Evolutionary conservation across 1,140 invertebrate species (phyloP), one percentile per base, ranked within the genome.

Genomic region (Brachionus angularis): DNA sequence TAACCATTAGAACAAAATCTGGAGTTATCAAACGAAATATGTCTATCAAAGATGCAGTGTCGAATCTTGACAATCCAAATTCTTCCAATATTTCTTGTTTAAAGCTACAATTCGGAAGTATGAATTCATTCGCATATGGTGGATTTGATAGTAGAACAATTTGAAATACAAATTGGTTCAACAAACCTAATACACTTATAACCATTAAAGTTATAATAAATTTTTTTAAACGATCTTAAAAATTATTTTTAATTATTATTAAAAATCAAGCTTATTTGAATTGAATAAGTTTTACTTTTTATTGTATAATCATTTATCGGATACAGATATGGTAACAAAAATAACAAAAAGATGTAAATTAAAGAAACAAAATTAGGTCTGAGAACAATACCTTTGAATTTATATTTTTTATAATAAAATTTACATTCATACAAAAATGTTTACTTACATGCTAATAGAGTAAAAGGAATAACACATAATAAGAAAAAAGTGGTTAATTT

Each of bases 241-340:
- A 27, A n/a, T 23, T 4, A 21, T 18, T 12, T 46, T 42, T 16
- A 42, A 42, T 10, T 16, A 10, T 42, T 42, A 42, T n/a, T n/a
- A n/a, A 42, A 16, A 42, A 16, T 42, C 16, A 10, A 42, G 39
- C 16, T 16, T 10, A 42, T 10, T 10, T 10, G 39, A 42, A 42
- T 42, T 42, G 39, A 16, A 10, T 42, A 16, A 10, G 39, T 10
- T 10, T 42, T 42, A 42, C 39, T 42, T 42, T 10, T 10, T 16
- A 42, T 16, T 10, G 39, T 42, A 16, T 16, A 16, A 10, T 67
- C 47, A 29, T 50, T 67, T 34, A 67, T 47, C 25, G 62, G 62
- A 34, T 67, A 67, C n/a, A 67, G 47, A 67, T 47, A 67, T 23
- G 62, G 62, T 21, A 67, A 42, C 8, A 47, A 67, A 44, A 67